A percentile compares a stretch with the other conserved stretches of the same genome.
Conservation (phyloP, 2,113 vertebrate genomes). For the Ophiodon elongatus region DNA sequence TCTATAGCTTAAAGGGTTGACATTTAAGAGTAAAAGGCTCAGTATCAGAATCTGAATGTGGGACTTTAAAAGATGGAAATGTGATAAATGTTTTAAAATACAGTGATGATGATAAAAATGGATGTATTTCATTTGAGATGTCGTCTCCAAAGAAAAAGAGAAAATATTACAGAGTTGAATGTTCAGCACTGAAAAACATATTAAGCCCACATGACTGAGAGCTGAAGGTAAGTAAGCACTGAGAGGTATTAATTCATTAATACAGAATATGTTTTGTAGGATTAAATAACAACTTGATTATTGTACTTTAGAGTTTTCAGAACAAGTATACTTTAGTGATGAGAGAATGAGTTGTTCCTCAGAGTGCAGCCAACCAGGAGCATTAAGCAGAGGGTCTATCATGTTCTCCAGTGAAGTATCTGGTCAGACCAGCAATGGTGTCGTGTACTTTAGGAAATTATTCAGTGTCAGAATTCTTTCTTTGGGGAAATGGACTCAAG, state of each 20-base stretch:
- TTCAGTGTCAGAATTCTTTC: background rate
- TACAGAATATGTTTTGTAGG: background rate
- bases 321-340: too few species aligned
- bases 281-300: too few species aligned
- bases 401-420: too few species aligned
- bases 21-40: constrained; percentile 16
- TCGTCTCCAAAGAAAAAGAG: background rate
- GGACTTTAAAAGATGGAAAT: background rate
- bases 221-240: background rate
- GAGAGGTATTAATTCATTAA: too few species aligned
- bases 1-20: background rate
- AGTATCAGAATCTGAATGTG: background rate
- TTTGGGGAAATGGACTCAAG: constrained; percentile 11
- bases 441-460: constrained; percentile 13
- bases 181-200: background rate
- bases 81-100: background rate
- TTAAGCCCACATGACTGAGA: background rate
- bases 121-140: background rate
- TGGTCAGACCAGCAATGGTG: too few species aligned
- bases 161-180: background rate
- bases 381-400: too few species aligned
- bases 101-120: background rate
- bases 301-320: background rate
- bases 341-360: too few species aligned
- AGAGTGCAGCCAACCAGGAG: too few species aligned